A percentile compares a stretch with the other conserved stretches of the same genome.
These are phyloP conservation scores for Chaetogeoica ovagalla DNA, from an alignment of 2,888 invertebrate species.

Conservation along the genomic window DNA sequence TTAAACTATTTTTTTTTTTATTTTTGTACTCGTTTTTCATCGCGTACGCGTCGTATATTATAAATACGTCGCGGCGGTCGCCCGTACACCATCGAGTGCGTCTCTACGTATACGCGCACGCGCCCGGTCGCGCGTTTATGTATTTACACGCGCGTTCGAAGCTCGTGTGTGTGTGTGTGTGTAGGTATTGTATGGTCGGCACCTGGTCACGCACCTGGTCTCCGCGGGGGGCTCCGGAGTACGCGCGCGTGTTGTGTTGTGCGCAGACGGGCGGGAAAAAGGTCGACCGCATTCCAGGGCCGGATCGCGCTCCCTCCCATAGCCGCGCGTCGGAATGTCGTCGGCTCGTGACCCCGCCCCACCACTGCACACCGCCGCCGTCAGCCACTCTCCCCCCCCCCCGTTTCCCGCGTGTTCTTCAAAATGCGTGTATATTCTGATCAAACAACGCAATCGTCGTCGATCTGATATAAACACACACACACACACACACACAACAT, in stretches of 20 bases:
- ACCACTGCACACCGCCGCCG: not conserved
- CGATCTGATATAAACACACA: conserved; percentile 38
- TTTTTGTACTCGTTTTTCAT: no score
- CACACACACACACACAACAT: no score
- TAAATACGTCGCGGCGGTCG: no score
- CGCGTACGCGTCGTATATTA: no score
- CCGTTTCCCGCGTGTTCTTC: not conserved
- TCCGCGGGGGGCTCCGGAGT: conserved; percentile 20
- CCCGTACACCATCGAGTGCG: no score
- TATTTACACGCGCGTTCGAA: no score
- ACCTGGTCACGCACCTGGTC: conserved; percentile 53
- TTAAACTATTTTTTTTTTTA: conserved; percentile 35
- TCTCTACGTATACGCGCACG: no score
- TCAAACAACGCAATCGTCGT: conserved; percentile 34
- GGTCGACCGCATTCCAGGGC: conserved; percentile 56
- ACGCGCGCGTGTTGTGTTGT: not conserved
- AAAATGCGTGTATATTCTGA: conserved; percentile 3
- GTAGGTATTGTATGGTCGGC: conserved; percentile 45
- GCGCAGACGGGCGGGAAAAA: conserved; percentile 52
- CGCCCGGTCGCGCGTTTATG: no score
- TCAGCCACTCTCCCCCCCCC: not conserved
- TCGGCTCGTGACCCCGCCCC: conserved; percentile 50
- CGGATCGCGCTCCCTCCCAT: conserved; percentile 53
- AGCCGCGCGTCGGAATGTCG: conserved; percentile 47
- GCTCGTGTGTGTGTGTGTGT: not conserved